phyloP scores from a whole-genome alignment of 2,797 vertebrate species.

The Serranus cabrilla region DNA sequence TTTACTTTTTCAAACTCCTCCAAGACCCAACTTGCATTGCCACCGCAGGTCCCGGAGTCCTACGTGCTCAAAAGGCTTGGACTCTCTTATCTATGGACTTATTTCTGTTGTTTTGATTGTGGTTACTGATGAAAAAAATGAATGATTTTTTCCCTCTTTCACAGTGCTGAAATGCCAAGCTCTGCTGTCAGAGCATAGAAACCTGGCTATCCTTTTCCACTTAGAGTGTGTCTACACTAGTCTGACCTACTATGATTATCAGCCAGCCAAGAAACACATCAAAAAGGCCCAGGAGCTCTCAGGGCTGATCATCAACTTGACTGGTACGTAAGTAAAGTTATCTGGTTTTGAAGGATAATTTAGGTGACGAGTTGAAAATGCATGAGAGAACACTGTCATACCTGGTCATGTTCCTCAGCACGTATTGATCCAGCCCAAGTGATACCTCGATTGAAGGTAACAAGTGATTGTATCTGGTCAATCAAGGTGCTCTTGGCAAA shows the following conservation, averaged over 20 bases:
- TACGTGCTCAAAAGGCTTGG: too few relatives aligned
- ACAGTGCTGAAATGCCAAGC: conserved; percentile 83
- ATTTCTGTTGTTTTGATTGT: background rate
- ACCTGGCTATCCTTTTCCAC: conserved; percentile 91
- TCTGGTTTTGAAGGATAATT: background rate
- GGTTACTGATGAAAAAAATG: background rate
- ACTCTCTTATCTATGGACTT: too few relatives aligned
- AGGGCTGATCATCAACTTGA: conserved; percentile 87
- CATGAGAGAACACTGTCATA: background rate
- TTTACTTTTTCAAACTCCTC: too few relatives aligned
- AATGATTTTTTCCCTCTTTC: background rate
- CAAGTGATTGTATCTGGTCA: conserved; percentile 31
- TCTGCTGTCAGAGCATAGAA: conserved; percentile 80
- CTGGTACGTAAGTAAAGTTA: conserved; percentile 80
- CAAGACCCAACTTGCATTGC: too few relatives aligned
- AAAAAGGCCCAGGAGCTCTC: conserved; percentile 87
- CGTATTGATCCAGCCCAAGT: background rate
- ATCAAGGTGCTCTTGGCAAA: conserved; percentile 94
- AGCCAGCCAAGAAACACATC: conserved; percentile 90
- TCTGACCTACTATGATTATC: conserved; percentile 94
- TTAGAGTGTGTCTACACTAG: conserved; percentile 92
- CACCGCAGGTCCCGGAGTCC: too few relatives aligned
- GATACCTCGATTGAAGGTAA: background rate
- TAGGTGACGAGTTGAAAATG: background rate
- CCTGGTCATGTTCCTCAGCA: background rate